phyloP scores from a whole-genome alignment of 2,113 vertebrate species.

The Heliornis fulica region DNA sequence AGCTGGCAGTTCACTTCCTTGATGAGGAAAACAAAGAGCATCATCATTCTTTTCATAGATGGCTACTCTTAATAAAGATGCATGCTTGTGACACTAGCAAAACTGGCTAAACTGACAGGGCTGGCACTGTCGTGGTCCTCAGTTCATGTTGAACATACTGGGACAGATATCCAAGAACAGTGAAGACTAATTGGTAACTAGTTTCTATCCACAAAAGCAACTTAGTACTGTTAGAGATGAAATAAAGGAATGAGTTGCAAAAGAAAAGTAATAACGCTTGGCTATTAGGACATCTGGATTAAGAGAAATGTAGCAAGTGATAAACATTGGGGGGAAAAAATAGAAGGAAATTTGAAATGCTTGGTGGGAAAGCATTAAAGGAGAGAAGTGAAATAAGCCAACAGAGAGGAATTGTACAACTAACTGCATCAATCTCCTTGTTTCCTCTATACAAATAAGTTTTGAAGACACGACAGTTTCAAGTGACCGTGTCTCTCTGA shows the following conservation, averaged over 20 bases:
- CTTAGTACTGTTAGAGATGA: conserved; percentile 15
- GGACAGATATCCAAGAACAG: background rate
- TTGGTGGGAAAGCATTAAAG: conserved; percentile 76
- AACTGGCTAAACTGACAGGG: background rate
- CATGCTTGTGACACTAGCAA: background rate
- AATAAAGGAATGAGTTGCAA: conserved; percentile 27
- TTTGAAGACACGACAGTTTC: background rate
- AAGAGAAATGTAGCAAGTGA: conserved; percentile 4
- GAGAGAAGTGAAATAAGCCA: conserved; percentile 72
- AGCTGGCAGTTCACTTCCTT: background rate
- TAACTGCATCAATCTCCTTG: background rate
- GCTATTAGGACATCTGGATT: background rate
- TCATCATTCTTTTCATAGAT: background rate
- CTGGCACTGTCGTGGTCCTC: background rate
- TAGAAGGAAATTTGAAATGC: conserved; percentile 7
- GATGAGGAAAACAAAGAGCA: background rate
- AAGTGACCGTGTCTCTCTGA: background rate
- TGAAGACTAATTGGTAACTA: conserved; percentile 9
- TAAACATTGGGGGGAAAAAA: conserved; percentile 8
- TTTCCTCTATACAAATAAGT: background rate
- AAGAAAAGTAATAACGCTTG: conserved; percentile 25
- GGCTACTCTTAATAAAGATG: background rate
- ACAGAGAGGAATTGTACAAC: background rate
- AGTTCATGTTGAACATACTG: background rate
- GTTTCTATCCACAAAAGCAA: conserved; percentile 30